A percentile compares a stretch with the other conserved stretches of the same genome.
phyloP scores from a whole-genome alignment of 2,888 invertebrate species.

The Mimas tiliae region DNA sequence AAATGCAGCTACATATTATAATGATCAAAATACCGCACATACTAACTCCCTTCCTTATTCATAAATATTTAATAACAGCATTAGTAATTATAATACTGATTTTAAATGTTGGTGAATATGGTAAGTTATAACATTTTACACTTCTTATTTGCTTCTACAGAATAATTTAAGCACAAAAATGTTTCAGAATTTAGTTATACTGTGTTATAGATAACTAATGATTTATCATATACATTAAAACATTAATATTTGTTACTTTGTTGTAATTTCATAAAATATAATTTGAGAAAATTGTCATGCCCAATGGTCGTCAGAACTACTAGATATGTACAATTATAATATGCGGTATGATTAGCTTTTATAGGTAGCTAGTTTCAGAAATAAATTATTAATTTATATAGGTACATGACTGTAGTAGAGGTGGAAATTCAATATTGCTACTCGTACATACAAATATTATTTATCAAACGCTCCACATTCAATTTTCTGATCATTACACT shows the following conservation, averaged over 20 bases:
- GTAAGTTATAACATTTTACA: background rate
- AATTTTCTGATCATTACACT: background rate
- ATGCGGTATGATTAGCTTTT: background rate
- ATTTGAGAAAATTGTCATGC: background rate
- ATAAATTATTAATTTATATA: conserved; percentile 4
- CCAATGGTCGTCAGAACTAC: background rate
- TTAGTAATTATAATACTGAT: background rate
- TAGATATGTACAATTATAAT: conserved; percentile 4
- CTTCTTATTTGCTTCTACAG: background rate
- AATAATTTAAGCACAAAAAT: background rate
- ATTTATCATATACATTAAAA: background rate
- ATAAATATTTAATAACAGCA: background rate
- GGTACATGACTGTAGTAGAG: background rate
- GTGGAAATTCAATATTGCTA: background rate
- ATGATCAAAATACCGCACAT: background rate
- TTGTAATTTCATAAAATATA: background rate
- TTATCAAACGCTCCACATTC: background rate
- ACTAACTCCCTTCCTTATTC: background rate
- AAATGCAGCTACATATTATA: conserved; percentile 4
- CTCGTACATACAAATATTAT: background rate
- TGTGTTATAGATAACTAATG: background rate
- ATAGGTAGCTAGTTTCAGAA: background rate
- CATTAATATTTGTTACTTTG: background rate
- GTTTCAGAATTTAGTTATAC: background rate
- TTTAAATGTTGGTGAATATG: background rate